phyloP scores from a whole-genome alignment of 2,888 invertebrate genomes.

The Leptinotarsa haldemani region DNA sequence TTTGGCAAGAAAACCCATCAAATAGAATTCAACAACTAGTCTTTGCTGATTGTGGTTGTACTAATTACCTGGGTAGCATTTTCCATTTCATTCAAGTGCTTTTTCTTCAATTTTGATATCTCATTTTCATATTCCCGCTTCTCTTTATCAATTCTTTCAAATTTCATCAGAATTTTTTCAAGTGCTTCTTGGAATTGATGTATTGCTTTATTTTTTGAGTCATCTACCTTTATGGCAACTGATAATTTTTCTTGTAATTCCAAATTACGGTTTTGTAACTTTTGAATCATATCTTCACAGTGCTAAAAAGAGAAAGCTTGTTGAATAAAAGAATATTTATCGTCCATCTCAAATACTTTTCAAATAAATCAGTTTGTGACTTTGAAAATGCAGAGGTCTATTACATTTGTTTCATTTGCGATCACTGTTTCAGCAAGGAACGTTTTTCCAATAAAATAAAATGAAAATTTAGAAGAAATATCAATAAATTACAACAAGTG shows the following conservation, averaged over 20 bases:
- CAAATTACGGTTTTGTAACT: slow-evolving; percentile 77
- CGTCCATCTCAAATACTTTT: not conserved
- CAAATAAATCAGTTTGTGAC: too few species aligned
- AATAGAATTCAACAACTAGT: too few species aligned
- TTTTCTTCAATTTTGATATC: slow-evolving; percentile 52
- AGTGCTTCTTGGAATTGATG: slow-evolving; percentile 75
- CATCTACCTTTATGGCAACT: slow-evolving; percentile 82
- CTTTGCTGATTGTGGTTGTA: not conserved
- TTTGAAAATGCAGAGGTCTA: too few species aligned
- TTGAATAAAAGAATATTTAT: not conserved
- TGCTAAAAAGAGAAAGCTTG: slow-evolving; percentile 67
- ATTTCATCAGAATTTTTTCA: slow-evolving; percentile 65
- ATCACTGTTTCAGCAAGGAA: too few species aligned
- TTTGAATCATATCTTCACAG: slow-evolving; percentile 81
- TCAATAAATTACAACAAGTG: too few species aligned
- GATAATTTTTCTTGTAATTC: slow-evolving; percentile 85
- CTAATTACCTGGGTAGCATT: slow-evolving; percentile 58
- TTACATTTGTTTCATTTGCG: too few species aligned
- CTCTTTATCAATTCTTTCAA: slow-evolving; percentile 59
- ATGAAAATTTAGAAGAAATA: too few species aligned
- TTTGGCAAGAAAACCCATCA: too few species aligned
- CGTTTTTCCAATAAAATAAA: too few species aligned
- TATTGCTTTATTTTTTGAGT: slow-evolving; percentile 79
- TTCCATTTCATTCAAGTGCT: slow-evolving; percentile 52
- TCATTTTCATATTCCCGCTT: slow-evolving; percentile 58